Percentiles rank a stretch among this genome's conserved stretches.
Evolutionary conservation across 2,888 invertebrate genomes (phyloP).

Genomic region (Sialis lutaria): DNA sequence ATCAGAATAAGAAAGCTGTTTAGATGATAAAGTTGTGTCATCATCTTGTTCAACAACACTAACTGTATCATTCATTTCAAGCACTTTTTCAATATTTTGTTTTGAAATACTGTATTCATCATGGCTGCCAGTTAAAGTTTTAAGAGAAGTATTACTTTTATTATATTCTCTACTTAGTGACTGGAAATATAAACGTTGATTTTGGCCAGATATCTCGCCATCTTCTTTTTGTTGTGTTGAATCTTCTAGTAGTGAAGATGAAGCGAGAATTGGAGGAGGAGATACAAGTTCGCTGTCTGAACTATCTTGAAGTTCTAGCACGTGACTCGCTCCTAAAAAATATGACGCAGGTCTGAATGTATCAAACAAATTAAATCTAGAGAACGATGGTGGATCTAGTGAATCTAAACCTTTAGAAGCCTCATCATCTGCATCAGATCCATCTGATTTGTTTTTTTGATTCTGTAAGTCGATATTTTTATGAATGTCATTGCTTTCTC

Average conservation of each 20-base stretch:
- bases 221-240: conserved; percentile 1
- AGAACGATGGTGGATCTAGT: conserved; percentile 46
- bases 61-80: conserved; percentile 34
- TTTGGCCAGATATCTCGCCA: background rate
- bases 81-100: background rate
- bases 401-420: conserved; percentile 56
- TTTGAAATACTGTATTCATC: background rate
- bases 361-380: conserved; percentile 71
- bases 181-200: no score
- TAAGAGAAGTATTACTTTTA: no score
- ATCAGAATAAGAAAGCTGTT: conserved; percentile 17
- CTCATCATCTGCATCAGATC: conserved; percentile 72
- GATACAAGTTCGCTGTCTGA: conserved; percentile 65
- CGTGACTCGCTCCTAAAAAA: conserved; percentile 55
- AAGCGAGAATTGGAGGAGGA: conserved; percentile 59
- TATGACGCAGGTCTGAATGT: conserved; percentile 79
- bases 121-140: no score
- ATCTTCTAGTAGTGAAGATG: conserved; percentile 56
- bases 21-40: conserved; percentile 11
- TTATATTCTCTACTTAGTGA: no score
- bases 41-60: conserved; percentile 17
- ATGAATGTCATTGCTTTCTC: no score
- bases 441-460: conserved; percentile 37
- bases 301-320: conserved; percentile 53
- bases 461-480: conserved; percentile 25